Conservation (phyloP, 2,888 invertebrate species). For the Argyresthia goedartella region DNA sequence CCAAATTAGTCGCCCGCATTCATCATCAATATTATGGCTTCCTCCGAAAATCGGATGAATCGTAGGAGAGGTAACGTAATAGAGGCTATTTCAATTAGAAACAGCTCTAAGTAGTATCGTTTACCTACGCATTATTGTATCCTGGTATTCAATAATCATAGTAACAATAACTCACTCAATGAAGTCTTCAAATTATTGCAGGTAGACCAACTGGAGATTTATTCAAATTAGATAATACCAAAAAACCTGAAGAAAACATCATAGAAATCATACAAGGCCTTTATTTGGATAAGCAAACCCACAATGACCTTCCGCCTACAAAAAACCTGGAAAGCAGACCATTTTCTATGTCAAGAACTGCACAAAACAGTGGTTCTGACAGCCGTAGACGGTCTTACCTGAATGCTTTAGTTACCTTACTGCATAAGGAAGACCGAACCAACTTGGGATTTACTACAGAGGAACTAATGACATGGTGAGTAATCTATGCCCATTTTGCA, state of each 20-base stretch:
- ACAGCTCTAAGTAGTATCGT: neutral
- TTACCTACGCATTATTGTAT: neutral
- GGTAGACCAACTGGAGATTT: conserved; percentile 67
- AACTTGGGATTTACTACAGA: conserved; percentile 81
- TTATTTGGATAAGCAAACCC: conserved; percentile 53
- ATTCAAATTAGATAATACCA: conserved; percentile 72
- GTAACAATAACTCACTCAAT: conserved; percentile 14
- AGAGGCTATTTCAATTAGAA: conserved; percentile 12
- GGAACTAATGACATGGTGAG: conserved; percentile 76
- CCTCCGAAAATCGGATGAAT: conserved; percentile 59
- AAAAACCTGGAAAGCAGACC: conserved; percentile 60
- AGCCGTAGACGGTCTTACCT: conserved; percentile 86
- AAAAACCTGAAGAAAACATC: conserved; percentile 73
- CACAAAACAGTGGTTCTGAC: conserved; percentile 78
- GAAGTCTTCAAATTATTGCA: conserved; percentile 4
- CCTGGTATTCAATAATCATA: neutral
- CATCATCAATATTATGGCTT: conserved; percentile 44
- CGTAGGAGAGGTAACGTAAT: conserved; percentile 52
- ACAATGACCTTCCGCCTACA: conserved; percentile 53
- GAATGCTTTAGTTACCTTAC: conserved; percentile 88
- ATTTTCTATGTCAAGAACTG: conserved; percentile 69
- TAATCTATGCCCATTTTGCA: neutral
- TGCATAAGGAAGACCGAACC: conserved; percentile 73
- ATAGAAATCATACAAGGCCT: conserved; percentile 74
- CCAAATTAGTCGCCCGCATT: conserved; percentile 4